Percentiles rank a stretch among this genome's conserved stretches.
These are phyloP conservation scores for Tenthredo mesomela DNA, from an alignment of 2,888 invertebrate species.

Conservation along the genomic window DNA sequence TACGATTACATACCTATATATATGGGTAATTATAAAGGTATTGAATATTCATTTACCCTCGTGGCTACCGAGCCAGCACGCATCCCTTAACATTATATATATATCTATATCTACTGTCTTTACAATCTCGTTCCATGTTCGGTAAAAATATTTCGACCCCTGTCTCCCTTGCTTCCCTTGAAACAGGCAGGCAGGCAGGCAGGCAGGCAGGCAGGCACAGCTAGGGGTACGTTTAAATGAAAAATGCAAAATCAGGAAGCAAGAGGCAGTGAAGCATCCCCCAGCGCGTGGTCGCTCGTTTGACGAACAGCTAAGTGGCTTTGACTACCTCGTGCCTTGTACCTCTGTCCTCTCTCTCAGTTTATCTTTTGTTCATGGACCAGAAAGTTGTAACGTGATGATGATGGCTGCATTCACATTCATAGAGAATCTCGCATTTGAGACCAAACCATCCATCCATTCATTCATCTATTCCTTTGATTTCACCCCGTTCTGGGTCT, in stretches of 20 bases:
- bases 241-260: slow-evolving; percentile 63
- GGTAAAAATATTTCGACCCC: slow-evolving; percentile 32
- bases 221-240: slow-evolving; percentile 52
- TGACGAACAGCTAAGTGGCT: slow-evolving; percentile 69
- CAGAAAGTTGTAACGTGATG: background rate
- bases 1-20: background rate
- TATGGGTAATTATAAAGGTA: slow-evolving; percentile 31
- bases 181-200: slow-evolving; percentile 17
- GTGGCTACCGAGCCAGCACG: background rate
- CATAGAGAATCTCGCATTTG: slow-evolving; percentile 13
- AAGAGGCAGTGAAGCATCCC: background rate
- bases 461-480: background rate
- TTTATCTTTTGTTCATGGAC: slow-evolving; percentile 15
- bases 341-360: slow-evolving; percentile 14
- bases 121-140: slow-evolving; percentile 39
- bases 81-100: background rate
- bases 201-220: background rate
- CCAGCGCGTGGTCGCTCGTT: slow-evolving; percentile 58
- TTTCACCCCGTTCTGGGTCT: background rate
- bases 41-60: slow-evolving; percentile 43
- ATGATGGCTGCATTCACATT: background rate
- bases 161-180: background rate
- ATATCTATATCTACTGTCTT: slow-evolving; percentile 14
- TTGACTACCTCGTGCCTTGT: slow-evolving; percentile 56
- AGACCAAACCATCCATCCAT: background rate